A percentile compares a stretch with the other conserved stretches of the same genome.
Conservation (phyloP, 2,797 vertebrate genomes). For the Myotis planiceps region DNA sequence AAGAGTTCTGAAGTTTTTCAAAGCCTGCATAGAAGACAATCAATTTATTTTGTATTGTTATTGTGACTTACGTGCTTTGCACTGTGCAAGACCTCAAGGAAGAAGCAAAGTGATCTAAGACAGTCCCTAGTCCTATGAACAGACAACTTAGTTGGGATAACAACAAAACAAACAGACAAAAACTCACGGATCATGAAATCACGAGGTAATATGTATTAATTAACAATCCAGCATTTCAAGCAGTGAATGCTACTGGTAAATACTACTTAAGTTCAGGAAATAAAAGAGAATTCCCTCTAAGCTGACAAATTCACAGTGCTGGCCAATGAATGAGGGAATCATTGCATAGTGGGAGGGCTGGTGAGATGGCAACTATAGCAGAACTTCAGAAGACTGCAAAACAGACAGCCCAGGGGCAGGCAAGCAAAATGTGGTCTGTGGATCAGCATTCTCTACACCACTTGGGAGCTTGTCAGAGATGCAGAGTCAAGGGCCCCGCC, state of each 20-base stretch:
- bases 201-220: not conserved
- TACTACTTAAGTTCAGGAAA: not conserved
- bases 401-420: not conserved
- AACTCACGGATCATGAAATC: not conserved
- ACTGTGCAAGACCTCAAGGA: not conserved
- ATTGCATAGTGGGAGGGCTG: accelerated
- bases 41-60: not conserved
- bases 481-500: not conserved
- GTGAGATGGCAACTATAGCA: not conserved
- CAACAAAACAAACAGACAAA: not conserved
- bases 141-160: not conserved
- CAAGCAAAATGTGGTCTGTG: not conserved
- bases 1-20: not conserved
- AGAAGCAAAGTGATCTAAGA: not conserved
- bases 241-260: not conserved
- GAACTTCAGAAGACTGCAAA: not conserved
- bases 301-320: not conserved
- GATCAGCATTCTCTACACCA: not conserved
- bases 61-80: not conserved
- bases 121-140: not conserved
- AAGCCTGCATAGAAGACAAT: not conserved
- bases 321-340: not conserved
- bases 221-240: not conserved
- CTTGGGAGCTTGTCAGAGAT: not conserved
- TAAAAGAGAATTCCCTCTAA: not conserved